Base-by-base conservation (phyloP, 2,113 vertebrate species). In the Hippolais icterina region DNA sequence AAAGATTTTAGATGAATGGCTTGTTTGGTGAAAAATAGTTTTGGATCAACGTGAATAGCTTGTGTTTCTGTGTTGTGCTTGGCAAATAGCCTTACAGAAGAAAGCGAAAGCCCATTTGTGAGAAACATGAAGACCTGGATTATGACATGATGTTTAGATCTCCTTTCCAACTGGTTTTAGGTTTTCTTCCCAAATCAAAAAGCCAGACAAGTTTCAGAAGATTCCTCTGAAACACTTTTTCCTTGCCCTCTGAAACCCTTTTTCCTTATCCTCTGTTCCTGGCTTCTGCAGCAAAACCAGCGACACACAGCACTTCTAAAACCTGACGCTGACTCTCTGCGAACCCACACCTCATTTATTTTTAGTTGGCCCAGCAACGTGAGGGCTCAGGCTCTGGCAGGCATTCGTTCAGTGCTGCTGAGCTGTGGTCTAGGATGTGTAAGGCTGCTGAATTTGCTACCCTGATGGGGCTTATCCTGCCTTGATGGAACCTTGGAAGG, bases 141-240 rank as follows among this genome's bases (percentile, higher is more conserved):
- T 95, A 87, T 92, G 93, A 92, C 83, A 47, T 1, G 8, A 25
- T 86, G 80, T 93, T 95, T 96, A 94, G 86, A 89, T 92, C 76
- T 86, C 68, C 35, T 93, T 96, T 96, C 83, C 93, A 90, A 81
- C 46, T 1, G 6, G 56, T 81, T 92, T 95, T 87, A 66, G 27
- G 18, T 86, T 95, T 94, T 94, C 50, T 83, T 90, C 80, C 19
- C 49, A 28, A 94, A 93, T 89, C 68, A 87, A 90, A 96, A 95
- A 90, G 39, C 76, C 71, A 81, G 50, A 33, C 0, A 3, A 63
- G 42, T 93, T 95, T 86, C 72, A 86, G 79, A 92, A 86, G 75
- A 87, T 87, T 52, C 35, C 56, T 87, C 68, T 78, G 68, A 90
- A 90, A 88, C 31, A n/a, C 41, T 61, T 94, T 35, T 70, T 54